Conservation (phyloP, 2,113 vertebrate species). For the Platysternon megacephalum region DNA sequence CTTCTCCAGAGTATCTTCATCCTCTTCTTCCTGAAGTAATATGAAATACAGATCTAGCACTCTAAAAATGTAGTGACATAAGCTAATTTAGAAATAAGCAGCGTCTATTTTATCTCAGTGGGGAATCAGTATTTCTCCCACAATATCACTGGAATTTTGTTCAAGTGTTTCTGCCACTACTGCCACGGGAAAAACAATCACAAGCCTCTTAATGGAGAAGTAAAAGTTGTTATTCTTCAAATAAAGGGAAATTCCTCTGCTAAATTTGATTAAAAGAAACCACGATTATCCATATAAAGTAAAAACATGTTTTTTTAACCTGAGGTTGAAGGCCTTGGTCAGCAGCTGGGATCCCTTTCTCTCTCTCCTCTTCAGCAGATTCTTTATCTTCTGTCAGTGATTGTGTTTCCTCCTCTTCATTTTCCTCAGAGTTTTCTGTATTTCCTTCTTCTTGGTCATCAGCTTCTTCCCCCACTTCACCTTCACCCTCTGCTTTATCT, state of each 20-base stretch:
- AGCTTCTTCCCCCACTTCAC: conserved; percentile 68
- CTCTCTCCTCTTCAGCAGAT: conserved; percentile 58
- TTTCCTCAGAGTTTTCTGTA: conserved; percentile 61
- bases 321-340: conserved; percentile 85
- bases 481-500: conserved; percentile 62
- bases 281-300: neutral
- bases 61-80: neutral
- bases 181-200: neutral
- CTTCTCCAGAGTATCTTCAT: conserved; percentile 61
- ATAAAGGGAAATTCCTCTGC: neutral
- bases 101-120: neutral
- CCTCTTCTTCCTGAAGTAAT: conserved; percentile 77
- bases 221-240: neutral
- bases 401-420: conserved; percentile 67
- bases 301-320: conserved; percentile 72
- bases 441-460: conserved; percentile 61
- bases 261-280: neutral
- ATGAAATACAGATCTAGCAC: neutral
- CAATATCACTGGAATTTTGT: neutral
- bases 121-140: neutral
- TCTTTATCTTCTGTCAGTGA: conserved; percentile 66
- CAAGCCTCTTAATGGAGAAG: neutral
- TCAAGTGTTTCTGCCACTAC: neutral
- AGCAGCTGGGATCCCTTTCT: conserved; percentile 59
- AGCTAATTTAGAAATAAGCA: neutral